Base-by-base conservation (phyloP, 2,113 vertebrate genomes). In the Paracanthobrama guichenoti region DNA sequence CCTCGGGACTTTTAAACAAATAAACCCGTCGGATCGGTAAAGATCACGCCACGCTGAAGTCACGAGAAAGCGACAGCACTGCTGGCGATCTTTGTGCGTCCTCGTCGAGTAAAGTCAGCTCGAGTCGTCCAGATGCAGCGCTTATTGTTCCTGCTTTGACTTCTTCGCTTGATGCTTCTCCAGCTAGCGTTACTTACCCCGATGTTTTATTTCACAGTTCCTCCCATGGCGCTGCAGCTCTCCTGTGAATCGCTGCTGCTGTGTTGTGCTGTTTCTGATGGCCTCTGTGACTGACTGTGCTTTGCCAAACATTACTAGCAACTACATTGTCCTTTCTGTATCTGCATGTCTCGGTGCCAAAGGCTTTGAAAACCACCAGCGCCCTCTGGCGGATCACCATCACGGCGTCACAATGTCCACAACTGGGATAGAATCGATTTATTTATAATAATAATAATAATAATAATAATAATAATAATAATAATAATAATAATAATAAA, bases 271-370 rank as follows among this genome's bases (percentile, higher is more conserved):
- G 59, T 48, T 46, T 31, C 13, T 22, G 13, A 59, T 31, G 26
- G 66, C 3, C n/a, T 18, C 31, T 31, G 48, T 12, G 74, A 35
- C 39, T 12, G 50, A 35, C 39, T 46, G 39, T 10, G n/a, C 7
- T 18, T 24, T 22, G n/a, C 14, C 42, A 31, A 42, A 53, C 14
- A 48, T 22, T n/a, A 22, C 11, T 9, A 8, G 39, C 18, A 10
- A 16, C 22, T 24, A 60, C 76, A 80, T 81, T 71, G 79, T 81
- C 12, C 62, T 81, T 48, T 67, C 44, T 28, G 9, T 48, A 39
- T 39, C 12, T 48, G 53, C 22, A 53, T 50, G 16, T 53, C 14
- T 20, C 3, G 44, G 28, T 13, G 78, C 26, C 24, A 20, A n/a
- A 81, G 35, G 42, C 16, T 22, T 66, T 66, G 60, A 24, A 24